phyloP scores from a whole-genome alignment of 92 coral and sea anemone genomes.

The Paramuricea clavata region DNA sequence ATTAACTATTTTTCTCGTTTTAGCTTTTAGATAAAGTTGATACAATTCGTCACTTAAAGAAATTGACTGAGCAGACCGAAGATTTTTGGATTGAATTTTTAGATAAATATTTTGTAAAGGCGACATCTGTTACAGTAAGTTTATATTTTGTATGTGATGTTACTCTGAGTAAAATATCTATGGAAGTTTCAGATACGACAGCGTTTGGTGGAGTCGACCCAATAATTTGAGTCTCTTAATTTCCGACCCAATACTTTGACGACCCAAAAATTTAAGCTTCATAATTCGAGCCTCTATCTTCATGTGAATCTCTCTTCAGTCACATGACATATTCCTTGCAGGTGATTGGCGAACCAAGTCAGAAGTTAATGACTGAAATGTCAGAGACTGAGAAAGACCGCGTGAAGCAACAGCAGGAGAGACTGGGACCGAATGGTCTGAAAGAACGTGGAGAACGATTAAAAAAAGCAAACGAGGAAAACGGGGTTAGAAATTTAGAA shows the following conservation, averaged over 20 bases:
- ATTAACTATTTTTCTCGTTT: background rate
- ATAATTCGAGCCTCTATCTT: too few species aligned
- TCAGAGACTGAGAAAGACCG: slow-evolving; percentile 84
- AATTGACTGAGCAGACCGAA: slow-evolving; percentile 72
- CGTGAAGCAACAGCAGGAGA: slow-evolving; percentile 77
- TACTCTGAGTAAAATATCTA: too few species aligned
- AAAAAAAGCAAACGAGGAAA: slow-evolving; percentile 88
- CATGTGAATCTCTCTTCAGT: too few species aligned
- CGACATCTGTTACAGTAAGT: slow-evolving; percentile 77
- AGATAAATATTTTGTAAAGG: slow-evolving; percentile 74
- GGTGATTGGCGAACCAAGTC: slow-evolving; percentile 95
- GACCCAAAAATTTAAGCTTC: too few species aligned
- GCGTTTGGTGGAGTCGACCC: too few species aligned
- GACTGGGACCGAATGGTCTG: slow-evolving; percentile 85
- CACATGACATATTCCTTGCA: slow-evolving; percentile 10
- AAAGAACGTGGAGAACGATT: slow-evolving; percentile 78
- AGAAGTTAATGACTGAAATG: slow-evolving; percentile 86
- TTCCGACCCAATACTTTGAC: too few species aligned
- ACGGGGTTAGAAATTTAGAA: slow-evolving; percentile 94
- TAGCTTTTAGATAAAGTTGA: slow-evolving; percentile 74
- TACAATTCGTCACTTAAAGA: slow-evolving; percentile 67
- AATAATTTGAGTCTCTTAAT: too few species aligned
- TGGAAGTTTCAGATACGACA: too few species aligned
- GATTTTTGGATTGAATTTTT: slow-evolving; percentile 80
- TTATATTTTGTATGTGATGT: background rate